Evolutionary conservation across 2,888 invertebrate species (phyloP).

Genomic region (Dasypolia templi): DNA sequence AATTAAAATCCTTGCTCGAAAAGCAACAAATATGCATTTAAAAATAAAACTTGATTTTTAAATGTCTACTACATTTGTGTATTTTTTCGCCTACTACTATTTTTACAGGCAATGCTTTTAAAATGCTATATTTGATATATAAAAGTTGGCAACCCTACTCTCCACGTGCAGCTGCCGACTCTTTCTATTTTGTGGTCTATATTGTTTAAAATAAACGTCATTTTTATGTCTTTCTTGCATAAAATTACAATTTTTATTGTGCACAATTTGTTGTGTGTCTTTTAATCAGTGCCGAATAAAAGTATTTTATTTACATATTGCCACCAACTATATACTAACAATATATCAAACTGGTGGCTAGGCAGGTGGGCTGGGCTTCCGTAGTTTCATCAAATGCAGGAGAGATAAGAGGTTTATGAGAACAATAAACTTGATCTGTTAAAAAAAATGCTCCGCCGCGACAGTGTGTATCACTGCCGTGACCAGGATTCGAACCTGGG

Average conservation of each 20-base stretch:
- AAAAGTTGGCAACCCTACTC: too few species aligned
- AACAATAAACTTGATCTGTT: background rate
- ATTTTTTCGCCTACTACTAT: too few species aligned
- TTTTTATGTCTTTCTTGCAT: background rate
- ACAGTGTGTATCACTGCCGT: slow-evolving; percentile 73
- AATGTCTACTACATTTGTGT: too few species aligned
- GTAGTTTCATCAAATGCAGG: background rate
- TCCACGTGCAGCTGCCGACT: too few species aligned
- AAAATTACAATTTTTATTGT: background rate
- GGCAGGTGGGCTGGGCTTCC: background rate
- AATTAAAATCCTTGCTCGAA: too few species aligned
- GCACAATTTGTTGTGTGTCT: background rate
- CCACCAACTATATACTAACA: background rate
- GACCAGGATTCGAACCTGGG: slow-evolving; percentile 93
- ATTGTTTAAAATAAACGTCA: too few species aligned
- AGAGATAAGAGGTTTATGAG: background rate
- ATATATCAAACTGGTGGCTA: background rate
- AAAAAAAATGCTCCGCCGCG: slow-evolving; percentile 62
- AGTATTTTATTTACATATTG: background rate
- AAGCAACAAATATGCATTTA: too few species aligned
- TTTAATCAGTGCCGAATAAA: background rate
- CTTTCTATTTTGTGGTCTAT: too few species aligned
- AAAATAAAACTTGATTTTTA: too few species aligned
- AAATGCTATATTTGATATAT: too few species aligned
- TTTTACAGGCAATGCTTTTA: too few species aligned